Evolutionary conservation across 2,797 vertebrate genomes (phyloP), one percentile per base, ranked within the genome.

Genomic region (Mus spretus): DNA sequence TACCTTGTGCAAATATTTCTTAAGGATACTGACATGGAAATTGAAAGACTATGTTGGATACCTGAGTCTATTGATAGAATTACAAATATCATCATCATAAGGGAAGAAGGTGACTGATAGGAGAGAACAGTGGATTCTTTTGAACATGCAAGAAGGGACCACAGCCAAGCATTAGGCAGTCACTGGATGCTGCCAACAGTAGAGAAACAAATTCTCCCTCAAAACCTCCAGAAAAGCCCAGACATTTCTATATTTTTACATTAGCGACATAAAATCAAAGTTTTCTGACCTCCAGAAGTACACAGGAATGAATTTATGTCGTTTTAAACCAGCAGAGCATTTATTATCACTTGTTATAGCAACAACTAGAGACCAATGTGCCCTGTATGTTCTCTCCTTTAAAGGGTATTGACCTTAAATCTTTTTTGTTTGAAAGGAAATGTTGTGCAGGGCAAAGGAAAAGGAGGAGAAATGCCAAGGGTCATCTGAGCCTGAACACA

Each of bases 401-500:
- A 77, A 93, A 95, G 50, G 34, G 2, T 59, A 10, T 59, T 50
- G 17, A 14, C 20, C 31, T 61, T 75, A 12, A 53, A 1, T 61
- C 65, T 59, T 77, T 77, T 44, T 67, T 59, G 34, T 47, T 77
- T 78, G 82, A 55, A 75, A 92, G 1, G 26, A 31, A 84, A 92
- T 61, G 90, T 82, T 61, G 3, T n/a, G 92, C 8, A 44, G 74
- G 65, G n/a, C 34, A 87, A 20, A 96, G 40, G 10, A 85, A 96
- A 93, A 93, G 63, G 57, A 94, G 81, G 75, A 78, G 26, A 65
- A 91, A 72, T 44, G 40, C 65, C 59, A 55, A 61, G 57, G 59
- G 63, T 77, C 83, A 86, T 75, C 82, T 86, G 80, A 93, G 34
- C 28, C 93, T 50, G 15, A 89, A 78, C 40, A 90, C 79, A 80